Evolutionary conservation across 2,113 vertebrate species (phyloP), one percentile per base, ranked within the genome.

Genomic region (Chionis minor): DNA sequence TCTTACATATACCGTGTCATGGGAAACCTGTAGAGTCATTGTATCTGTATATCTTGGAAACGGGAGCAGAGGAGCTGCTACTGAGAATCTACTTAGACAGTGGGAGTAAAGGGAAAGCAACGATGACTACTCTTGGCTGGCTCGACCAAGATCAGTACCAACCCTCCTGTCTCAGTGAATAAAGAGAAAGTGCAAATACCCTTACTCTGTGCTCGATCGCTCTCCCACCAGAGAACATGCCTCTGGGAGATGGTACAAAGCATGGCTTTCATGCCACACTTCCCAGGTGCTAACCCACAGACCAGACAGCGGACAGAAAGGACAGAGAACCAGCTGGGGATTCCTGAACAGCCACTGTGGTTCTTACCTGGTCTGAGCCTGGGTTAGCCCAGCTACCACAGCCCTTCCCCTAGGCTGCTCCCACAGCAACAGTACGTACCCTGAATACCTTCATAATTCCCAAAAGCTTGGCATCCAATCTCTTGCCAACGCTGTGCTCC

Each of bases 191-290:
- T 1, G 3, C 4, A 16, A 65, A 87, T 40, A 62, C 9, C 10
- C 24, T 92, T 38, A 26, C 4, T 66, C 35, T 87, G 23, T 49
- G 27, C 30, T 78, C 3, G 0, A 13, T 18, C 4, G 1, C 42
- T 71, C 28, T 86, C 33, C 26, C n/a, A 84, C 23, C 24, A 71
- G 12, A 66, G 12, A 51, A 35, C 2, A 21, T 4, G 3, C 2
- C 35, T 40, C 30, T 2, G 5, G 35, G 22, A 70, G 6, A 0
- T 65, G 15, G 7, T 10, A 77, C 17, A 86, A 63, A 82, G 10
- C 33, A 72, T 10, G 32, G 13, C 22, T 79, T 40, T 85, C 63
- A 47, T 0, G 0, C 9, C 28, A 55, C 4, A 14, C 22, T 88
- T 79, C 54, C 52, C 7, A 7, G 11, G 4, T 42, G 13, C 19